Evolutionary conservation across 2,797 vertebrate genomes (phyloP).

Genomic region (Tangara arthus): DNA sequence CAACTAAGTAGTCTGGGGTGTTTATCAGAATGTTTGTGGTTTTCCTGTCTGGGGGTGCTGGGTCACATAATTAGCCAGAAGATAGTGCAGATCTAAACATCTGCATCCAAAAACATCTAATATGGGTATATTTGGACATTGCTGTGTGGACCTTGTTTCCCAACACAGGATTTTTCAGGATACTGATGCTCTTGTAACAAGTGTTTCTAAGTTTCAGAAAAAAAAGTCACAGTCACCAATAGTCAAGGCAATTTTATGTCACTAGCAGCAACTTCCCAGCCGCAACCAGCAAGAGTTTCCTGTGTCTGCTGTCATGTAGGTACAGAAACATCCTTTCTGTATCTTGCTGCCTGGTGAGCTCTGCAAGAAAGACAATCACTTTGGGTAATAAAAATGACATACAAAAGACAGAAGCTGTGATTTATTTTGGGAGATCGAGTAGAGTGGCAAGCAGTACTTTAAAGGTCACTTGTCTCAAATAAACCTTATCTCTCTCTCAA

Average conservation of each 20-base stretch:
- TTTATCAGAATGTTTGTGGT: neutral
- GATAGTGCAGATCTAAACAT: accelerated
- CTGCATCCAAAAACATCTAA: neutral
- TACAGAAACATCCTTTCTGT: neutral
- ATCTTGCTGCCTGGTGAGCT: slow-evolving; percentile 3
- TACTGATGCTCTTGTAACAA: neutral
- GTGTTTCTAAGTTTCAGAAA: neutral
- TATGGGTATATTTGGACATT: accelerated
- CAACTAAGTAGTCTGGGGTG: neutral
- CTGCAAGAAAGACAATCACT: slow-evolving; percentile 3
- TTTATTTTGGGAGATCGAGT: slow-evolving; percentile 50
- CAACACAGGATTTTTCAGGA: accelerated
- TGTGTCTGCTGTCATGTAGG: accelerated
- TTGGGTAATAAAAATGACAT: slow-evolving; percentile 48
- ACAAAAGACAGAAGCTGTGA: slow-evolving; percentile 20
- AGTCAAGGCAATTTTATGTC: neutral
- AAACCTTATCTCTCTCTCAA: slow-evolving; percentile 38
- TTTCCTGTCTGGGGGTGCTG: neutral
- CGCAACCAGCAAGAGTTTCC: neutral
- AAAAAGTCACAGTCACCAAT: neutral
- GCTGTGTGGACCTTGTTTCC: neutral
- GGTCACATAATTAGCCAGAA: neutral
- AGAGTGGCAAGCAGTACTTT: slow-evolving; percentile 31
- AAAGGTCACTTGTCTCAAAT: slow-evolving; percentile 62
- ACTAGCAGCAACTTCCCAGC: neutral